phyloP scores from a whole-genome alignment of 2,797 vertebrate species.

The Cebuella pygmaea region DNA sequence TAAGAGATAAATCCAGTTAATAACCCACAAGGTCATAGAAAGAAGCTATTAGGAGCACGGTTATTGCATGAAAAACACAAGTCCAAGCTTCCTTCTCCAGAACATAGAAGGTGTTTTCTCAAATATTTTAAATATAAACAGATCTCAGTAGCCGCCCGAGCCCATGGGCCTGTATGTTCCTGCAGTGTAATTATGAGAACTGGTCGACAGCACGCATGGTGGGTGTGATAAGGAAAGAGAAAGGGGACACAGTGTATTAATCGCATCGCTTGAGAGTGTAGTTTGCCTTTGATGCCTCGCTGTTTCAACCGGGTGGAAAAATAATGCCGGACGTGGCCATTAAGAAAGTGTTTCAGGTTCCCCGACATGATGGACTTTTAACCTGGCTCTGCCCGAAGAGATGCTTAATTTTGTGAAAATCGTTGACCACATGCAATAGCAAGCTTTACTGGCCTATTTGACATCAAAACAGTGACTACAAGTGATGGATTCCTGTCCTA shows the following conservation, averaged over 20 bases:
- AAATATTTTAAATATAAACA: neutral
- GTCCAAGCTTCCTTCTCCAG: neutral
- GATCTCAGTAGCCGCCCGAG: neutral
- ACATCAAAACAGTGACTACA: neutral
- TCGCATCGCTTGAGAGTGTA: neutral
- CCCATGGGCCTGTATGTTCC: neutral
- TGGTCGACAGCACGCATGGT: neutral
- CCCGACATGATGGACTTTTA: neutral
- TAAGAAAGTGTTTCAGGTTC: neutral
- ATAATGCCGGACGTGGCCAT: neutral
- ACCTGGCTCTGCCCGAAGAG: neutral
- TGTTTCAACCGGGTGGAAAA: neutral
- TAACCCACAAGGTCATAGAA: neutral
- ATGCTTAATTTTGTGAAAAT: neutral
- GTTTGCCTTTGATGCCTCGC: neutral
- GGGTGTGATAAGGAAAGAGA: neutral
- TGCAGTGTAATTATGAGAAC: neutral
- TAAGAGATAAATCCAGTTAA: neutral
- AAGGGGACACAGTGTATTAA: neutral
- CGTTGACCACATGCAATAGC: neutral
- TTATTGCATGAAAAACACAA: neutral
- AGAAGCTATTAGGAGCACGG: neutral
- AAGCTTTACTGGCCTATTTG: neutral
- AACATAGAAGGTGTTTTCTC: neutral
- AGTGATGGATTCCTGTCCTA: neutral